A percentile compares a stretch with the other conserved stretches of the same genome.
Conservation (phyloP, 1,140 invertebrate genomes). For the Sinella curviseta region DNA sequence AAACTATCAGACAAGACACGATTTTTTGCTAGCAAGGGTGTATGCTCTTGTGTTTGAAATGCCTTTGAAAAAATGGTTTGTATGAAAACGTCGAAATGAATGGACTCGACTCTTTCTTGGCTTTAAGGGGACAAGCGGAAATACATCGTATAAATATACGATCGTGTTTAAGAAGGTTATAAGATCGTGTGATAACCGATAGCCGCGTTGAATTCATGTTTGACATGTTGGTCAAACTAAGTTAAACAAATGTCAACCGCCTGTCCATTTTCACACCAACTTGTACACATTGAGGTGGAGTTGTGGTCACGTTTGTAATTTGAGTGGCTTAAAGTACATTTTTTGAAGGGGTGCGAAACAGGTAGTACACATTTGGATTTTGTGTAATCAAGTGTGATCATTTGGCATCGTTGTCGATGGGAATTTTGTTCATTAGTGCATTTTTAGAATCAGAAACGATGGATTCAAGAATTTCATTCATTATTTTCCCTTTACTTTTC, state of each 20-base stretch:
- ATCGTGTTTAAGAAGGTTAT: no score
- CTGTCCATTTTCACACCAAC: constrained; percentile 5
- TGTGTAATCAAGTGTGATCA: no score
- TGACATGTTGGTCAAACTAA: constrained; percentile 17
- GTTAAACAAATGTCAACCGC: constrained; percentile 22
- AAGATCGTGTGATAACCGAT: no score
- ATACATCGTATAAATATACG: not conserved
- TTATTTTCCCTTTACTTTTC: not conserved
- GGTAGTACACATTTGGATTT: no score
- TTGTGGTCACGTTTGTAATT: constrained; percentile 2
- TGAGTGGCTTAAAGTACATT: not conserved
- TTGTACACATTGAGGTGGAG: not conserved
- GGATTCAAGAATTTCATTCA: not conserved
- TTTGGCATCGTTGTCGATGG: no score
- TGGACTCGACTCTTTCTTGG: no score
- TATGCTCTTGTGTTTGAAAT: constrained; percentile 7
- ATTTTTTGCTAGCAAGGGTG: no score
- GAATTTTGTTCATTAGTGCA: not conserved
- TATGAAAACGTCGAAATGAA: no score
- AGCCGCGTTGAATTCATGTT: not conserved
- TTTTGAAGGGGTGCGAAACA: not conserved
- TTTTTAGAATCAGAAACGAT: no score
- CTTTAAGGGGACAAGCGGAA: constrained; percentile 1
- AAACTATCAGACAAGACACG: no score
- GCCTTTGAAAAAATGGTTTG: no score